Evolutionary conservation across 2,113 vertebrate species (phyloP).

Genomic region (Alligator mississippiensis): DNA sequence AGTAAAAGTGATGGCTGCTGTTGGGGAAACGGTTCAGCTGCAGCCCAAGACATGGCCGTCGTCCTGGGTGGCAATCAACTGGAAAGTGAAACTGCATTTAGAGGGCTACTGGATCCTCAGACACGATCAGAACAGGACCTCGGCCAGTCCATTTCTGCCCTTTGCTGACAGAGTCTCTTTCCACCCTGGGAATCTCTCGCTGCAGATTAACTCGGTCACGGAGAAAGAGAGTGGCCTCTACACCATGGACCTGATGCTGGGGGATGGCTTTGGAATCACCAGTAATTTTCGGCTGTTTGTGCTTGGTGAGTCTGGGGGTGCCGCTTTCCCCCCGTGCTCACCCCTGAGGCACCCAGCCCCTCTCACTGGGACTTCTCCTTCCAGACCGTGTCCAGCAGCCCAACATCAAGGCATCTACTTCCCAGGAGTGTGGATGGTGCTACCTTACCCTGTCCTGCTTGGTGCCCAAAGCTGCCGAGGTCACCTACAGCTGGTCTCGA

Average conservation of each 20-base stretch:
- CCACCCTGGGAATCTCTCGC: accelerated
- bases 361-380: not conserved
- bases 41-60: accelerated
- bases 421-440: not conserved
- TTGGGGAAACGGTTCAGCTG: accelerated
- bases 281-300: accelerated
- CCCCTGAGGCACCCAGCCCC: not conserved
- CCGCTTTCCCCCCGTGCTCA: not conserved
- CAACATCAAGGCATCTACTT: accelerated
- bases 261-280: accelerated
- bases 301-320: not conserved
- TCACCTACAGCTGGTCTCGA: not conserved
- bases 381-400: accelerated
- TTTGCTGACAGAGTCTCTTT: accelerated
- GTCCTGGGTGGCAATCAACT: accelerated
- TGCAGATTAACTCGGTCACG: accelerated
- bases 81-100: accelerated
- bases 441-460: not conserved
- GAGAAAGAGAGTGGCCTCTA: accelerated
- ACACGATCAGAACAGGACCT: accelerated
- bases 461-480: accelerated
- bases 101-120: accelerated
- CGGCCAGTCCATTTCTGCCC: too few species aligned
- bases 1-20: accelerated
- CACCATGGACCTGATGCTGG: accelerated